These are phyloP conservation scores for Glareola pratincola DNA, from an alignment of 2,113 vertebrate genomes.

Conservation along the genomic window DNA sequence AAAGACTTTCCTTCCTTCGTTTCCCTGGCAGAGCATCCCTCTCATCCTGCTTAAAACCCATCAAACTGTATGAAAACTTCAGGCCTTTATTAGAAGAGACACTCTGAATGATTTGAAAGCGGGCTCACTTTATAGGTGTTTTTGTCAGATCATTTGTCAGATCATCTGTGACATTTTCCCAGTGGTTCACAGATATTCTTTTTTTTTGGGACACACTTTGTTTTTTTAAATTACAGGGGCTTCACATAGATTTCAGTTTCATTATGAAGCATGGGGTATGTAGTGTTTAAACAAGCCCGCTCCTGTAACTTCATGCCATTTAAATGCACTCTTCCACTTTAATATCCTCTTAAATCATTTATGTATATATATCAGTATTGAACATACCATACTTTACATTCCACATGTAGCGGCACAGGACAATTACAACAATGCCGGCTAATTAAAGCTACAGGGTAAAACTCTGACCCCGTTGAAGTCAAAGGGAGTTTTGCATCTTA, in stretches of 20 bases:
- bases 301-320: neutral
- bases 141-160: neutral
- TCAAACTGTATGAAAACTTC: neutral
- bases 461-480: neutral
- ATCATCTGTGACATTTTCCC: neutral
- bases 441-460: conserved; percentile 55
- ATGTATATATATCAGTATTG: neutral
- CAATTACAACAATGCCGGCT: neutral
- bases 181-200: neutral
- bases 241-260: neutral
- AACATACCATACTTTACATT: conserved; percentile 15
- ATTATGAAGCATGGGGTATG: neutral
- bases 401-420: neutral
- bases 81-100: neutral
- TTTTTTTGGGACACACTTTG: neutral
- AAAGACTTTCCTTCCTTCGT: neutral
- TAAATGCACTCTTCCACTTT: neutral
- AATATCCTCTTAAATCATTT: conserved; percentile 36
- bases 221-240: neutral
- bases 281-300: neutral
- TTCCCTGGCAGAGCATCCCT: neutral
- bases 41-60: neutral
- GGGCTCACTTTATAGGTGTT: neutral
- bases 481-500: conserved; percentile 19
- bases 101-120: neutral